Evolutionary conservation across 2,888 invertebrate species (phyloP).

Genomic region (Penaeus monodon): DNA sequence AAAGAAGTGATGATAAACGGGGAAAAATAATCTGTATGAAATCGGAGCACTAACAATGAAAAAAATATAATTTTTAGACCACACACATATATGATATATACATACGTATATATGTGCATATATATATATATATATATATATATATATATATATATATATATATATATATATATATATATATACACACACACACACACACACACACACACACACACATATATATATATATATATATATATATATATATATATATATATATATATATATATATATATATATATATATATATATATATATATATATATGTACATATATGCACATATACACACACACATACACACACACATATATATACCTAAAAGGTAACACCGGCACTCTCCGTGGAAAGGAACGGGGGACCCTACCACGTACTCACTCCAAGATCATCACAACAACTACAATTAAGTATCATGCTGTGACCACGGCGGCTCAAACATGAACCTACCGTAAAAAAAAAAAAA

Average conservation of each 20-base stretch:
- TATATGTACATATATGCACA: neutral
- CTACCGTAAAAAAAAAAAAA: too few species aligned
- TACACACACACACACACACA: neutral
- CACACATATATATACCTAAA: conserved; percentile 2
- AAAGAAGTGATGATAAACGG: too few species aligned
- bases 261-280: conserved; percentile 6
- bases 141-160: conserved; percentile 15
- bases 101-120: neutral
- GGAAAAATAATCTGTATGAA: too few species aligned
- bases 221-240: neutral
- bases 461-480: too few species aligned
- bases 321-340: neutral
- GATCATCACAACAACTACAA: too few species aligned
- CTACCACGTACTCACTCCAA: too few species aligned
- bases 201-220: neutral
- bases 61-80: neutral
- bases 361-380: too few species aligned
- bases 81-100: neutral
- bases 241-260: conserved; percentile 21
- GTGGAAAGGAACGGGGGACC: too few species aligned
- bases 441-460: too few species aligned
- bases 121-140: neutral
- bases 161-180: conserved; percentile 10
- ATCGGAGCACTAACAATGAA: too few species aligned
- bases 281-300: neutral